Base-by-base conservation (phyloP, 2,888 invertebrate species). In the Caradrina clavipalpis region DNA sequence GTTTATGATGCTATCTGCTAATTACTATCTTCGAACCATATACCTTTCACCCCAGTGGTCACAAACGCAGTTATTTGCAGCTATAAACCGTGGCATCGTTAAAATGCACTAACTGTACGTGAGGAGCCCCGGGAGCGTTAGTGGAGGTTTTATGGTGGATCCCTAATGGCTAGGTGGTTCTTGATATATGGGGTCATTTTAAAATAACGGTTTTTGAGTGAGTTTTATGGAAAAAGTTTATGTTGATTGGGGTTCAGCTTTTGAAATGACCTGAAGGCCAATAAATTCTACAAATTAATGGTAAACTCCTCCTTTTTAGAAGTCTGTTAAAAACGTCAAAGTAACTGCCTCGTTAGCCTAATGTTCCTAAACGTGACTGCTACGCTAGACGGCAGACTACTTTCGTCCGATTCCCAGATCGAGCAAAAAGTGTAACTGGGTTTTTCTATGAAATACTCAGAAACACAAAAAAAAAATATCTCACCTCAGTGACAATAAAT, bases 61-160 rank as follows among this genome's bases (percentile, higher is more conserved):
- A 8, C 47, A 6, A 49, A 63, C 64, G 54, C 69, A 69, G 74
- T 66, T 74, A 77, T 69, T 65, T 49, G 15, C 31, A 47, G 56
- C 59, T n/a, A 63, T 77, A 77, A 77, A 77, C 26, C 56, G 35
- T 56, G 8, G 31, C 21, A 69, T 74, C 78, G 75, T 78, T 70
- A 78, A 78, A 78, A 56, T 78, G 75, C 79, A 78, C 70, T 78
- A 78, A 70, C 59, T n/a, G 49, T 21, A 51, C n/a, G 13, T 57
- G 31, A n/a, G 68, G 22, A 21, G 35, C 21, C 51, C 26, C 31
- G 58, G 47, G 35, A n/a, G 51, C 21, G 42, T 50, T 58, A 58
- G 54, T 77, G n/a, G 47, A 3, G 26, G 35, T 77, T 73, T 76
- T 72, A 77, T 77, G 19, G 42, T 10, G 22, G 17, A 51, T 21